Conservation (phyloP, 1,140 invertebrate genomes). For the Lepidurus apus region DNA sequence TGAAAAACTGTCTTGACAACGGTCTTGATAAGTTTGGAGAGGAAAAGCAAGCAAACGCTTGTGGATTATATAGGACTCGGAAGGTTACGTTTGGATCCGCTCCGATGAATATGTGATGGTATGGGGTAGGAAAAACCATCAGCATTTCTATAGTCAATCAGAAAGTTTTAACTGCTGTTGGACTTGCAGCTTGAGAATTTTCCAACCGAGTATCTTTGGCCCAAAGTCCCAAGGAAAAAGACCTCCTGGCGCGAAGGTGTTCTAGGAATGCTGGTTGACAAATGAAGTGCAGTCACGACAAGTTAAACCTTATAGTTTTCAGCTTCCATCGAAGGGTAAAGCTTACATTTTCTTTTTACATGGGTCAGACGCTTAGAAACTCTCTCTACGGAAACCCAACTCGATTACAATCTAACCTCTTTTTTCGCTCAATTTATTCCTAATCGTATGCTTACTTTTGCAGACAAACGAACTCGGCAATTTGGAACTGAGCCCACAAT, state of each 20-base stretch:
- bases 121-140: constrained; percentile 11
- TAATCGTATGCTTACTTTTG: no score
- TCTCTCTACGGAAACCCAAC: no score
- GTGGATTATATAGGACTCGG: background rate
- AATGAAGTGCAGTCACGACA: constrained; percentile 21
- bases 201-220: background rate
- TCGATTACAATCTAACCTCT: no score
- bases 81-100: background rate
- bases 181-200: constrained; percentile 15
- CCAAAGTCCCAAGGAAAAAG: background rate
- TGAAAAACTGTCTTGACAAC: constrained; percentile 19
- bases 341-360: background rate
- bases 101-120: background rate
- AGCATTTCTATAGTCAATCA: constrained; percentile 19
- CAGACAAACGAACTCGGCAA: no score
- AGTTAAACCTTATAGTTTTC: background rate
- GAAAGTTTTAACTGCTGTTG: constrained; percentile 2
- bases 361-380: no score
- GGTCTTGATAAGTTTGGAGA: background rate
- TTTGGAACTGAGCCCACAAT: no score
- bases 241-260: constrained; percentile 12
- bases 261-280: constrained; percentile 17
- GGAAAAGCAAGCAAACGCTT: background rate
- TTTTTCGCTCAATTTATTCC: no score
- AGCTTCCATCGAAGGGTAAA: background rate